Evolutionary conservation across 1,140 invertebrate genomes (phyloP).

Genomic region (Eumeta japonica): DNA sequence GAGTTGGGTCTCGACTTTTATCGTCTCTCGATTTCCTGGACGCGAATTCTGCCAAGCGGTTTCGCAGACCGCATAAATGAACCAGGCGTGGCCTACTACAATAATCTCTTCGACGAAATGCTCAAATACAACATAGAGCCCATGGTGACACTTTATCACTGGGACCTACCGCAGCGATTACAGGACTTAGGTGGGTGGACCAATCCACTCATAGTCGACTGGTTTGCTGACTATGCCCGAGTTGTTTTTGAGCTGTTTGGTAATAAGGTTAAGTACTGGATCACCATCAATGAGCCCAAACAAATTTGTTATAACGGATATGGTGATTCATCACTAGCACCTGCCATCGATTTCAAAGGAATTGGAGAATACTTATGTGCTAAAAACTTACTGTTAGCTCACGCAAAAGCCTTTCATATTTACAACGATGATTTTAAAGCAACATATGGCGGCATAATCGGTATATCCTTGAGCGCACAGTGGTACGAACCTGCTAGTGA

Average conservation of each 20-base stretch:
- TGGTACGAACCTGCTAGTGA: constrained; percentile 51
- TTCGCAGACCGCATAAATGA: constrained; percentile 58
- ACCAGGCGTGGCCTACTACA: constrained; percentile 63
- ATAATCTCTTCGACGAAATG: constrained; percentile 61
- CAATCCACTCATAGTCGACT: constrained; percentile 62
- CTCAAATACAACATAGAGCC: constrained; percentile 54
- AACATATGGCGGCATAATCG: constrained; percentile 42
- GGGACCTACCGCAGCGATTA: constrained; percentile 64
- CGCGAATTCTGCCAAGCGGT: constrained; percentile 63
- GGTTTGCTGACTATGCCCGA: constrained; percentile 63
- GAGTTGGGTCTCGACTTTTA: constrained; percentile 59
- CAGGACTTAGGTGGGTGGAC: constrained; percentile 66
- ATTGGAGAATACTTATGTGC: constrained; percentile 57
- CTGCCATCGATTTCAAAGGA: constrained; percentile 48
- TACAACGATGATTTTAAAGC: constrained; percentile 44
- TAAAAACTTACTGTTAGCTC: constrained; percentile 60
- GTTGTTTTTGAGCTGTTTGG: constrained; percentile 62
- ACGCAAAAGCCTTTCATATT: constrained; percentile 61
- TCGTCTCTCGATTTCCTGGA: constrained; percentile 67
- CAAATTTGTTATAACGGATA: constrained; percentile 62
- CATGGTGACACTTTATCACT: constrained; percentile 66
- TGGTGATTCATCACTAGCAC: constrained; percentile 47
- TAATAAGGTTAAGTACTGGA: constrained; percentile 65
- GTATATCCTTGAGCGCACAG: constrained; percentile 51
- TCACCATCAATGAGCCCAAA: constrained; percentile 70